Conservation (phyloP, 2,888 invertebrate species). For the Hoplodrina ambigua region DNA sequence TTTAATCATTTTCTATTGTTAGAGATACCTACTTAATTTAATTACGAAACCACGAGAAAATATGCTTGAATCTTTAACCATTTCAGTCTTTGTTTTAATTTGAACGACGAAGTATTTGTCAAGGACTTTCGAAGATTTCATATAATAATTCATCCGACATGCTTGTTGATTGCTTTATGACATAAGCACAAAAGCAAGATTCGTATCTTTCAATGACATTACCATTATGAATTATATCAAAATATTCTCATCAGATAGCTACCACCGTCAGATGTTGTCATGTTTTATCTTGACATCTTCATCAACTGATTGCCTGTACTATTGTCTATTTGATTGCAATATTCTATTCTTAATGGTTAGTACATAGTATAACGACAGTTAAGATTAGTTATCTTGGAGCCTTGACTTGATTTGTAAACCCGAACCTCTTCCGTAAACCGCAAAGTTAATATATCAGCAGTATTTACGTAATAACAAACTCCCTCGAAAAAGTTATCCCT, state of each 20-base stretch:
- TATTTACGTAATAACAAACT: conserved; percentile 34
- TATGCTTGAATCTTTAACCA: background rate
- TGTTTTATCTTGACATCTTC: conserved; percentile 75
- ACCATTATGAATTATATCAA: conserved; percentile 45
- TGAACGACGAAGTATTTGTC: conserved; percentile 20
- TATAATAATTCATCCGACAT: conserved; percentile 15
- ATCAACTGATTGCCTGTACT: conserved; percentile 70
- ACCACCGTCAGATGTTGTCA: conserved; percentile 61
- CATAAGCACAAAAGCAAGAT: conserved; percentile 34
- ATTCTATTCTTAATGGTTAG: conserved; percentile 74
- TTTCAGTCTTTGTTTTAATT: conserved; percentile 11
- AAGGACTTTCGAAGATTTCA: conserved; percentile 2
- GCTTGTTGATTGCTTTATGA: conserved; percentile 35
- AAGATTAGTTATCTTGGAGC: conserved; percentile 70
- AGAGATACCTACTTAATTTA: background rate
- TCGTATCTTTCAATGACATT: conserved; percentile 48
- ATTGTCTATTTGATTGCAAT: conserved; percentile 73
- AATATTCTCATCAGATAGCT: conserved; percentile 55
- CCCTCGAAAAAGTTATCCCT: conserved; percentile 37
- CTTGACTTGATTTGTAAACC: conserved; percentile 64
- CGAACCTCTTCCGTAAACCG: conserved; percentile 60
- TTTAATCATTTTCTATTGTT: background rate
- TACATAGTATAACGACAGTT: conserved; percentile 73
- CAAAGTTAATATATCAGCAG: conserved; percentile 34
- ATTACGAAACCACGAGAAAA: conserved; percentile 13